Evolutionary conservation across 64 coral and sea anemone species (phyloP).

Genomic region (Stichodactyla helianthus): DNA sequence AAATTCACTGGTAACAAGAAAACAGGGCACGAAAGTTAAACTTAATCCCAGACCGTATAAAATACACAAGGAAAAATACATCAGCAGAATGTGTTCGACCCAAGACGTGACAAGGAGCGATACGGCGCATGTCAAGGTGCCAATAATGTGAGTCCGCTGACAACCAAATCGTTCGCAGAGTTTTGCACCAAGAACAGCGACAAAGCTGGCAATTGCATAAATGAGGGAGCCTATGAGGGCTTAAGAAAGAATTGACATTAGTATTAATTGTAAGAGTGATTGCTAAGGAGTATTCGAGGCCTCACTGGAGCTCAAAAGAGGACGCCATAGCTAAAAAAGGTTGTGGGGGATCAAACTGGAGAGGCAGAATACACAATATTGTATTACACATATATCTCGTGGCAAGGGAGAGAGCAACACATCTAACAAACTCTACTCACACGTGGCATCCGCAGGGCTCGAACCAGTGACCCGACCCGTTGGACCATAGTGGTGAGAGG

Average conservation of each 20-base stretch:
- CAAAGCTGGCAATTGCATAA: neutral
- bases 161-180: slow-evolving; percentile 20
- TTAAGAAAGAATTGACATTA: neutral
- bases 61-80: neutral
- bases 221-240: slow-evolving; percentile 32
- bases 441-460: too few relatives aligned
- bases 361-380: too few relatives aligned
- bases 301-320: too few relatives aligned
- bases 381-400: too few relatives aligned
- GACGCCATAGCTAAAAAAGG: too few relatives aligned
- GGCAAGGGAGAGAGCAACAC: too few relatives aligned
- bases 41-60: slow-evolving; percentile 21
- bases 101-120: slow-evolving; percentile 15
- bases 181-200: neutral
- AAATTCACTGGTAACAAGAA: neutral
- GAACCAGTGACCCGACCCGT: too few relatives aligned
- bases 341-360: too few relatives aligned
- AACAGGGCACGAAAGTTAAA: neutral
- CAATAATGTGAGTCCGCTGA: neutral
- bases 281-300: too few relatives aligned
- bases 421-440: too few relatives aligned
- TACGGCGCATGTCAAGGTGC: neutral
- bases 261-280: too few relatives aligned
- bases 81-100: neutral
- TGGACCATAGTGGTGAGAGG: too few relatives aligned